Conservation (phyloP, 2,888 invertebrate genomes). For the Dryococelus australis region DNA sequence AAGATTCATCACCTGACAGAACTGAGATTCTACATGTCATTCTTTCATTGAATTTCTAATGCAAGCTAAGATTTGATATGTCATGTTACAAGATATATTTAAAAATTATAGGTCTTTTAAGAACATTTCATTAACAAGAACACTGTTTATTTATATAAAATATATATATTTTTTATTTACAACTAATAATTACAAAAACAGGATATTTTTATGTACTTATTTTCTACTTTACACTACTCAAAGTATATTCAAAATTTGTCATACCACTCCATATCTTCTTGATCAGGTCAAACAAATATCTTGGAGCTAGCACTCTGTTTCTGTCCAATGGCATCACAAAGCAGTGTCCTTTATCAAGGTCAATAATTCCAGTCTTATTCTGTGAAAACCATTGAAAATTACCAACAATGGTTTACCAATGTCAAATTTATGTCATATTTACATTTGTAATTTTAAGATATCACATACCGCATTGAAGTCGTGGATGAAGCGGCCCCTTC, state of each 20-base stretch:
- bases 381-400: slow-evolving; percentile 52
- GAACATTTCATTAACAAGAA: no score
- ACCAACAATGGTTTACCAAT: slow-evolving; percentile 19
- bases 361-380: slow-evolving; percentile 81
- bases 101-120: no score
- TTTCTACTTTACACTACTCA: no score
- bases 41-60: no score
- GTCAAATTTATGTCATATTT: background rate
- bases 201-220: no score
- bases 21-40: no score
- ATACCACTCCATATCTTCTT: slow-evolving; percentile 76
- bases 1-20: no score
- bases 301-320: slow-evolving; percentile 77
- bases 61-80: no score
- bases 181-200: no score
- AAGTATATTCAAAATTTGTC: background rate
- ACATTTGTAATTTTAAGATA: background rate
- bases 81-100: no score
- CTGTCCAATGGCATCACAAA: slow-evolving; percentile 91
- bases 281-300: slow-evolving; percentile 79
- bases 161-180: no score
- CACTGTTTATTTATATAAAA: no score
- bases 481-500: slow-evolving; percentile 87
- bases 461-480: slow-evolving; percentile 79
- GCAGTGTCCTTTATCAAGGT: slow-evolving; percentile 77